phyloP scores from a whole-genome alignment of 1,140 invertebrate species.

The Pseudomyrmex flavicornis region DNA sequence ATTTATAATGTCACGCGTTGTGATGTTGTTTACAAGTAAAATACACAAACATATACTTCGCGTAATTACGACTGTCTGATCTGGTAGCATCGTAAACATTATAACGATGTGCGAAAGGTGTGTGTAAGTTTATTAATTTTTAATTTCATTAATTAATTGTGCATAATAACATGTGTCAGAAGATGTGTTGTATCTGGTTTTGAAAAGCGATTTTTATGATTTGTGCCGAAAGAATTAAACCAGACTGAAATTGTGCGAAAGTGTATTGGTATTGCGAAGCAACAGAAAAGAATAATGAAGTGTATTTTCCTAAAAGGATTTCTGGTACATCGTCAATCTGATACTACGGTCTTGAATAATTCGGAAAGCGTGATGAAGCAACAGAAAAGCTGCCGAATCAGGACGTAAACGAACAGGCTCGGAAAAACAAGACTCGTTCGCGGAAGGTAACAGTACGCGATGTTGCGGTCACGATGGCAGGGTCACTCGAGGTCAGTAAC shows the following conservation, averaged over 20 bases:
- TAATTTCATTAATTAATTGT: too few species aligned
- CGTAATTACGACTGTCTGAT: neutral
- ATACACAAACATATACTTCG: neutral
- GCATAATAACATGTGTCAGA: too few species aligned
- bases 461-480: conserved; percentile 81
- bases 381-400: conserved; percentile 23
- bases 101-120: too few species aligned
- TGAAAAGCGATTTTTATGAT: too few species aligned
- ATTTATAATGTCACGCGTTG: neutral
- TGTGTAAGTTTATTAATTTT: too few species aligned
- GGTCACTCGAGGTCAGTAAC: conserved; percentile 85
- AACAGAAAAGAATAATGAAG: too few species aligned
- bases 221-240: too few species aligned
- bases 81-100: neutral
- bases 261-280: too few species aligned
- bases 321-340: neutral
- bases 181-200: too few species aligned
- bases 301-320: neutral
- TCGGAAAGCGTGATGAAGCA: neutral
- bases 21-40: conserved; percentile 3
- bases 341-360: neutral
- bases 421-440: conserved; percentile 73
- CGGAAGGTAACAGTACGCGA: conserved; percentile 77
- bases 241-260: too few species aligned
- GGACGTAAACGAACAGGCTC: conserved; percentile 15